A percentile compares a stretch with the other conserved stretches of the same genome.
phyloP scores from a whole-genome alignment of 1,140 invertebrate species.

The Linepithema humile region DNA sequence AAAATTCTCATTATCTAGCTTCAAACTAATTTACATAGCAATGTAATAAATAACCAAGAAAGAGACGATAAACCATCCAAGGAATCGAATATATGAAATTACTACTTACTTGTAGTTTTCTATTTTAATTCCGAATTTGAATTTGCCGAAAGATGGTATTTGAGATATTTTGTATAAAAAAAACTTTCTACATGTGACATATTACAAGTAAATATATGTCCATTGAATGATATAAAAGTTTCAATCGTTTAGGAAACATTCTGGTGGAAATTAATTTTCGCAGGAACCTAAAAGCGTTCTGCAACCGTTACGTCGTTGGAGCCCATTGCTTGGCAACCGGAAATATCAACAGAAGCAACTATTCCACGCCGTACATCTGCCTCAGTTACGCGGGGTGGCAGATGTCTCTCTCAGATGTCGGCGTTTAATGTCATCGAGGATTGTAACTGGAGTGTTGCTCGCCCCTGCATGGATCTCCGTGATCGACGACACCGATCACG shows the following conservation, averaged over 20 bases:
- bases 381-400: slow-evolving; percentile 54
- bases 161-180: no score
- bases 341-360: slow-evolving; percentile 66
- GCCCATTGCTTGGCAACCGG: slow-evolving; percentile 69
- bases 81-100: no score
- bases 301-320: slow-evolving; percentile 36
- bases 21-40: background rate
- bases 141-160: no score
- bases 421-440: slow-evolving; percentile 43
- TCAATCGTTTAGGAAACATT: no score
- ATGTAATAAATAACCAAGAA: background rate
- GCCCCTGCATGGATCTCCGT: slow-evolving; percentile 50
- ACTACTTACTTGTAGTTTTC: no score
- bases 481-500: slow-evolving; percentile 48
- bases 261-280: background rate
- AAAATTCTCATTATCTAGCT: background rate
- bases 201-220: no score
- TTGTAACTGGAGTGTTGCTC: slow-evolving; percentile 45
- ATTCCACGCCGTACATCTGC: slow-evolving; percentile 62
- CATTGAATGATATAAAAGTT: no score
- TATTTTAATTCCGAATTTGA: background rate
- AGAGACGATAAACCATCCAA: background rate
- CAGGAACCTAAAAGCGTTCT: background rate
- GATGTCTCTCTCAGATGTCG: slow-evolving; percentile 73
- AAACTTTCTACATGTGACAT: no score